Evolutionary conservation across 30 jellyfish, hydroid and myxozoan genomes (phyloP), one percentile per base, ranked within the genome.

Genomic region (Aurelia sp.): DNA sequence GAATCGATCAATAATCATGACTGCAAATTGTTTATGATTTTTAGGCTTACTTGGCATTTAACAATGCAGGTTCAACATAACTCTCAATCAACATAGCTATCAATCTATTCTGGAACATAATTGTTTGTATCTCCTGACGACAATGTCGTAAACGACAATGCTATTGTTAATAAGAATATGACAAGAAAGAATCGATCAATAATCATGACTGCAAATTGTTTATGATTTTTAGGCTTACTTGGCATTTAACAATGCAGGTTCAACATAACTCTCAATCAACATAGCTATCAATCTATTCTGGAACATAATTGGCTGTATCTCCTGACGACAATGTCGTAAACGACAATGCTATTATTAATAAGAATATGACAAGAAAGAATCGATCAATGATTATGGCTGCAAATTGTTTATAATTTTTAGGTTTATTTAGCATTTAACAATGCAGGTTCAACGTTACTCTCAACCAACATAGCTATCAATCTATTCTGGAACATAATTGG

Each of bases 341-440:
- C 33, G 90, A 86, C 67, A 86, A 44, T 52, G 89, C 96, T 15
- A 86, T 75, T 30, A 86, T 69, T 37, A 76, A 19, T 35, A 68
- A 48, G 48, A 86, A 86, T 10, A 59, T 33, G 11, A 86, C 41
- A 4, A 86, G 58, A 50, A 86, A 86, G 57, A 86, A 86, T 57
- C 76, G 78, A 70, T 86, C 90, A n/a, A 76, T 59, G n/a, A 76
- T 86, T 77, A 70, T 71, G 1, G 96, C 96, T 52, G 90, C 52
- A 66, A 66, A 86, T 50, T 86, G 96, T 40, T 77, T 76, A 60
- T 74, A 73, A 59, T 86, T 90, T 60, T 86, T 86, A 6, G 76
- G 58, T 21, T 86, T 82, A 12, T 71, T 72, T 31, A 76, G 40
- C 12, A 86, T 41, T 31, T 27, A 27, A 27, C 33, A 27, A 27